A percentile compares a stretch with the other conserved stretches of the same genome.
Conservation (phyloP, 2,888 invertebrate genomes). For the Drosophila kuntzei region DNA sequence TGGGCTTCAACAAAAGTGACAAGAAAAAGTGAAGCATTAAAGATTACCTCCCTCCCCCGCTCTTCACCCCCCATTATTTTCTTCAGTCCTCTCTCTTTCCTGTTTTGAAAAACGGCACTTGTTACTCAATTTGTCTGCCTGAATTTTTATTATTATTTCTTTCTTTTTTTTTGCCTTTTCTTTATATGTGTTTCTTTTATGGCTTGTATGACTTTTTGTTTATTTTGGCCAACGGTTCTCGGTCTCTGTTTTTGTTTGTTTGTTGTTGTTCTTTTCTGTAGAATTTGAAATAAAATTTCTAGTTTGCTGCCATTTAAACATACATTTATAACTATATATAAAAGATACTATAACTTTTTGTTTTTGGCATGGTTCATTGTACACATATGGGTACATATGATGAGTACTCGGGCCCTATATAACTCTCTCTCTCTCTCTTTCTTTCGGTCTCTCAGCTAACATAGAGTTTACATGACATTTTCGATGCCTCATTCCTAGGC, state of each 20-base stretch:
- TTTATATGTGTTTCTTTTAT: conserved; percentile 52
- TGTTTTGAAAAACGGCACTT: conserved; percentile 58
- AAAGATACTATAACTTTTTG: conserved; percentile 40
- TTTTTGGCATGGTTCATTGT: conserved; percentile 80
- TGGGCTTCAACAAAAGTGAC: conserved; percentile 49
- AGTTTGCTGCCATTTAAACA: conserved; percentile 40
- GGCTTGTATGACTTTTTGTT: conserved; percentile 45
- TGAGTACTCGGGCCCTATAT: conserved; percentile 31
- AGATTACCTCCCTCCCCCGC: conserved; percentile 7
- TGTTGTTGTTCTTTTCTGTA: conserved; percentile 45
- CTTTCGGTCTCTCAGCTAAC: conserved; percentile 21
- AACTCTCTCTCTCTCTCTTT: conserved; percentile 30
- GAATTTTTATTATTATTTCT: conserved; percentile 54
- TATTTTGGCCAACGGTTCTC: conserved; percentile 56
- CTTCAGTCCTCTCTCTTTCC: conserved; percentile 7
- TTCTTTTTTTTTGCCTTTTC: conserved; percentile 31
- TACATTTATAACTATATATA: conserved; percentile 8
- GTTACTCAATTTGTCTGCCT: conserved; percentile 70
- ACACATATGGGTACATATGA: conserved; percentile 49
- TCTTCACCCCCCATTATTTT: neutral
- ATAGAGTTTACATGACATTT: conserved; percentile 41
- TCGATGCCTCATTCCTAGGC: conserved; percentile 49
- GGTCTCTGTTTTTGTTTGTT: conserved; percentile 24
- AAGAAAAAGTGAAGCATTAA: conserved; percentile 47
- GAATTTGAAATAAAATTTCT: conserved; percentile 67